Percentiles rank a stretch among this genome's conserved stretches.
Conservation (phyloP, 2,888 invertebrate species). For the Microchrysa polita region DNA sequence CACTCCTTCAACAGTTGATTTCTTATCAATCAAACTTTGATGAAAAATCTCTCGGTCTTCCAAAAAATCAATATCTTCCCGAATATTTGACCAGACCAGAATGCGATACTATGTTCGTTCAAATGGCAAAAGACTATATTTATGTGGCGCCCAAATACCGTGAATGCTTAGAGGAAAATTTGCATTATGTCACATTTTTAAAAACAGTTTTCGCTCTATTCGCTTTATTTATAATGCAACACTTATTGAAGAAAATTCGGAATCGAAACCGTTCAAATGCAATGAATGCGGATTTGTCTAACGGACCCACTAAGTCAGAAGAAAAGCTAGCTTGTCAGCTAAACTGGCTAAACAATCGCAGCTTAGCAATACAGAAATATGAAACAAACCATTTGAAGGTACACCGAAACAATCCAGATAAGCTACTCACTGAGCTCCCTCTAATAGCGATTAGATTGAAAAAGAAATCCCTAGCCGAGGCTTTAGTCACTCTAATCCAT, state of each 20-base stretch:
- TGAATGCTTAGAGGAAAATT: conserved; percentile 38
- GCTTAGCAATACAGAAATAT: conserved; percentile 11
- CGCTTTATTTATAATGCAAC: too few species aligned
- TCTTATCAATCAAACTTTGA: background rate
- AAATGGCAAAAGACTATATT: conserved; percentile 45
- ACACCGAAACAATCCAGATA: conserved; percentile 3
- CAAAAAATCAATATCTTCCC: conserved; percentile 37
- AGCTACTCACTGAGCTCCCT: conserved; percentile 9
- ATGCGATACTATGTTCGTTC: conserved; percentile 43
- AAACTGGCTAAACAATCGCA: conserved; percentile 1
- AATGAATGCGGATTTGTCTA: too few species aligned
- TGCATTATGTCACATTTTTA: conserved; percentile 22
- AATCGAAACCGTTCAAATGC: too few species aligned
- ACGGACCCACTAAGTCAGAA: background rate
- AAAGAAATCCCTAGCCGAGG: conserved; percentile 11
- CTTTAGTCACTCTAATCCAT: background rate
- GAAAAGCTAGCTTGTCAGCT: background rate
- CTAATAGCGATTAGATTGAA: conserved; percentile 24
- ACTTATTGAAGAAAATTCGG: too few species aligned
- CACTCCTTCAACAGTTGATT: conserved; percentile 31
- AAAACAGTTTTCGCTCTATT: conserved; percentile 15
- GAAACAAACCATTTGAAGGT: conserved; percentile 18
- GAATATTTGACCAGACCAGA: conserved; percentile 32
- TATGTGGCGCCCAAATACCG: conserved; percentile 41
- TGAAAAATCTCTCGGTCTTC: background rate